phyloP scores from a whole-genome alignment of 2,113 vertebrate species.

The Bombycilla garrulus region DNA sequence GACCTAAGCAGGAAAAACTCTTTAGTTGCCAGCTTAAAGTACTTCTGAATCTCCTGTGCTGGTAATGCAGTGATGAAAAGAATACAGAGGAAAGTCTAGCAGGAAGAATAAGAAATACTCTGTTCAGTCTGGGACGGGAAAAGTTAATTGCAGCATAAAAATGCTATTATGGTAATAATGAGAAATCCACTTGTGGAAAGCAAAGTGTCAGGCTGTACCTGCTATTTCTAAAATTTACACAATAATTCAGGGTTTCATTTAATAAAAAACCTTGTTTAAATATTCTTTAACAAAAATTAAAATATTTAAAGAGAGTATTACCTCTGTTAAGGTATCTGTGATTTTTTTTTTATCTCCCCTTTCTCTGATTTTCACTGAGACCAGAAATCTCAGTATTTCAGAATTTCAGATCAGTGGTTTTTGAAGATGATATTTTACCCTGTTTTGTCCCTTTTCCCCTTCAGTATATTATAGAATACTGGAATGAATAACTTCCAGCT shows the following conservation, averaged over 20 bases:
- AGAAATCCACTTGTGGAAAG: background rate
- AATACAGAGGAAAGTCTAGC: background rate
- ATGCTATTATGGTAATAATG: background rate
- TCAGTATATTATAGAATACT: background rate
- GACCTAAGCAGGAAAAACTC: background rate
- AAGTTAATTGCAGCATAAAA: conserved; percentile 10
- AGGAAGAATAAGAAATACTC: background rate
- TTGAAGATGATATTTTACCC: conserved; percentile 8
- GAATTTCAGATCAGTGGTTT: background rate
- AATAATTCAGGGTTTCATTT: background rate
- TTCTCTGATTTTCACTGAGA: background rate
- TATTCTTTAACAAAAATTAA: background rate
- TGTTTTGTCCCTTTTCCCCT: background rate
- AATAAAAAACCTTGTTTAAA: background rate
- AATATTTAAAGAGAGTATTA: background rate
- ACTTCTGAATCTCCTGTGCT: background rate
- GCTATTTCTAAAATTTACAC: background rate
- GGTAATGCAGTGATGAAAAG: background rate
- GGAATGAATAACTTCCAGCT: background rate
- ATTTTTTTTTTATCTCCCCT: background rate
- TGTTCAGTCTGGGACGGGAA: background rate
- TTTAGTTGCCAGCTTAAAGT: background rate
- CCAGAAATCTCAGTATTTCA: background rate
- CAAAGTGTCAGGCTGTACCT: background rate
- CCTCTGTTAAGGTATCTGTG: background rate